phyloP scores from a whole-genome alignment of 2,888 invertebrate genomes.

The Andrena camellia region DNA sequence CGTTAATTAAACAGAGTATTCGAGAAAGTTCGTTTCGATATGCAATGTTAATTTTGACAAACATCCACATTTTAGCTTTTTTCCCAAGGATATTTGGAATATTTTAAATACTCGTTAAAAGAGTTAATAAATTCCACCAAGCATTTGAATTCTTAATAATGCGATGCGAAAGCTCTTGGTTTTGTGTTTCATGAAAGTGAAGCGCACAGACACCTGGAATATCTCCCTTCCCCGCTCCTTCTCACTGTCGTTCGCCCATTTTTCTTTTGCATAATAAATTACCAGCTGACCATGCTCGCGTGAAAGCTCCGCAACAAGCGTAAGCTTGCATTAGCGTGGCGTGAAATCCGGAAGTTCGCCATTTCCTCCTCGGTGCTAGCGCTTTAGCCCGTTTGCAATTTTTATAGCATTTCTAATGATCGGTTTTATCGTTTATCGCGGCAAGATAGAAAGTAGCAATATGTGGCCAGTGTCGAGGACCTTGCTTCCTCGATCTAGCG shows the following conservation, averaged over 20 bases:
- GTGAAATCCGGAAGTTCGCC: neutral
- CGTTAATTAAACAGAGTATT: neutral
- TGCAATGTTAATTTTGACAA: neutral
- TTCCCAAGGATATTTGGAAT: no score
- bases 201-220: no score
- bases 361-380: neutral
- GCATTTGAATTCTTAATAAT: no score
- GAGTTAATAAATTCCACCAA: no score
- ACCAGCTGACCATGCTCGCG: neutral
- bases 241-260: no score
- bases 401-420: neutral
- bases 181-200: no score
- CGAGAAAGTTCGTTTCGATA: conserved; percentile 9
- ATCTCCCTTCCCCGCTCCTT: no score
- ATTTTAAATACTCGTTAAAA: no score
- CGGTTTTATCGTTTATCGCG: neutral
- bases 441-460: conserved; percentile 14
- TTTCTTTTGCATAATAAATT: neutral
- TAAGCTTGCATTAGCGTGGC: neutral
- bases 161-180: no score
- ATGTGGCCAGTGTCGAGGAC: neutral
- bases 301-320: neutral
- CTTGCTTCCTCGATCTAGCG: conserved; percentile 8
- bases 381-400: neutral
- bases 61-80: neutral